Evolutionary conservation across 2,113 vertebrate species (phyloP).

Genomic region (Porphyrio hochstetteri): DNA sequence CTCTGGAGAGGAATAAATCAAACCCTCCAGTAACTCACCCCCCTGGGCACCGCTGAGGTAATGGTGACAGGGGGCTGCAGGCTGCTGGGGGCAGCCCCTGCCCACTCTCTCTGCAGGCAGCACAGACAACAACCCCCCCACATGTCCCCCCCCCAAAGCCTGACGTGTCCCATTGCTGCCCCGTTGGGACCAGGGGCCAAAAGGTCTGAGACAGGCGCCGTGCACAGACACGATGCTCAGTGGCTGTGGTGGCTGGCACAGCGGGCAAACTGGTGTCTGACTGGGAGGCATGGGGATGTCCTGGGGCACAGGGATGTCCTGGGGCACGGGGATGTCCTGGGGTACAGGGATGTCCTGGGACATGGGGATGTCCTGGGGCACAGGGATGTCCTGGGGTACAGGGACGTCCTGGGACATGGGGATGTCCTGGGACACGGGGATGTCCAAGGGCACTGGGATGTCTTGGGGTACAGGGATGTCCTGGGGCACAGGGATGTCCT

Average conservation of each 20-base stretch:
- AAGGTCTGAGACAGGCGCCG: accelerated
- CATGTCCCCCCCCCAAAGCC: neutral
- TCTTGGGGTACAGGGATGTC: no score
- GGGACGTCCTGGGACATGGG: no score
- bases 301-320: neutral
- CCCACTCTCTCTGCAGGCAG: neutral
- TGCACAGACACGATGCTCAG: accelerated
- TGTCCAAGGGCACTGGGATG: no score
- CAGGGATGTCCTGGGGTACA: no score
- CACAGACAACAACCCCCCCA: no score
- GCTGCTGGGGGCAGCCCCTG: neutral
- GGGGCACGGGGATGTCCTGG: no score
- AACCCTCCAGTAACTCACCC: neutral
- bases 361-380: no score
- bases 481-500: no score
- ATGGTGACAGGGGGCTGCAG: accelerated
- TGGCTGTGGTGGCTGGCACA: accelerated
- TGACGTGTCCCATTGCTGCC: accelerated
- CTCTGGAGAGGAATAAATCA: neutral
- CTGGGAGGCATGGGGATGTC: neutral
- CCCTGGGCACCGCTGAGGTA: neutral
- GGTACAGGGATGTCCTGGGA: no score
- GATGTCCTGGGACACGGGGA: no score
- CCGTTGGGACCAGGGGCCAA: accelerated
- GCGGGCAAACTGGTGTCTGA: accelerated